Evolutionary conservation across 2,888 invertebrate genomes (phyloP), one percentile per base, ranked within the genome.

Genomic region (Melinaea marsaeus): DNA sequence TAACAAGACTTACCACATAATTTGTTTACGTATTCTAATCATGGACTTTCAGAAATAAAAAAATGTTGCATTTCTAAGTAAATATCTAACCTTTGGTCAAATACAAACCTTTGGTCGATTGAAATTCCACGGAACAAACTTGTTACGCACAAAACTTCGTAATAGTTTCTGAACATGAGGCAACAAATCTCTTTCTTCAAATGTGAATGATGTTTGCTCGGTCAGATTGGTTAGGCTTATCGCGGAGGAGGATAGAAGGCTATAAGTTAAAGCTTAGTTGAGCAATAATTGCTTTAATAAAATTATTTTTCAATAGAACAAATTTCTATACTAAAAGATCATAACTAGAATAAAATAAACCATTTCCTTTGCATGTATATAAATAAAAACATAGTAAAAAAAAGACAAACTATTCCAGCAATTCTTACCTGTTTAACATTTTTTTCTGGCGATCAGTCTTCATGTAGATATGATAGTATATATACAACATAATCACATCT

Each of bases 401-500:
- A 96, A n/a, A n/a, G n/a, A n/a, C n/a, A n/a, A n/a, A n/a, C n/a
- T n/a, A n/a, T n/a, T n/a, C n/a, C n/a, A n/a, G n/a, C n/a, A n/a
- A n/a, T n/a, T n/a, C n/a, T n/a, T n/a, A n/a, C n/a, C n/a, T n/a
- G n/a, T n/a, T n/a, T 55, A 96, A 85, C 93, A 96, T 94, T 70
- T 96, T 91, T 79, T 96, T 96, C n/a, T 96, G 96, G 4, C 96
- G 89, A 81, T 96, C 96, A 3, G 96, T 96, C 76, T 96, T 96
- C 79, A 94, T 92, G 81, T 96, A 96, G 77, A 96, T 96, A 84
- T 96, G 94, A 90, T 95, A 97, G 87, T n/a, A n/a, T n/a, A n/a
- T 97, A 98, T 95, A 95, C 73, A 97, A 93, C 97, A 97, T 98
- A 64, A 97, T 96, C 80, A 97, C 95, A 55, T 97, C 97, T 0